Base-by-base conservation (phyloP, 1,140 invertebrate species). In the Vanessa tameamea region DNA sequence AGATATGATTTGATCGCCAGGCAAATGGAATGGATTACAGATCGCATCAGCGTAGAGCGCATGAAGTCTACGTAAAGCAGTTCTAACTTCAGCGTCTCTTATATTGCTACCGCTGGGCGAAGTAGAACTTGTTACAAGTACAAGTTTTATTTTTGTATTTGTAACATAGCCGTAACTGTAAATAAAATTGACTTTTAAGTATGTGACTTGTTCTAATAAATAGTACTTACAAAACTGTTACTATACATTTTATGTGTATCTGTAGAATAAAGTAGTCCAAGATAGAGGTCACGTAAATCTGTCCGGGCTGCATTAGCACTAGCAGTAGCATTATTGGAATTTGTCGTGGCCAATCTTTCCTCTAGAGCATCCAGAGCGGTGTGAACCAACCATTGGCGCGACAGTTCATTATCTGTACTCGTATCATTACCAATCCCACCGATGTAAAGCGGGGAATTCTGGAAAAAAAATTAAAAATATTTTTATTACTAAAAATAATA, bases 101-200 rank as follows among this genome's bases (percentile, higher is more conserved):
- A 99, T 93, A 11, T 96, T 95, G 64, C 96, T 95, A 86, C 98
- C 98, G 23, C 96, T 96, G 0, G 97, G 97, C 85, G 99, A 98
- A 31, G 98, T 95, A 20, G 99, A 96, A 81, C 98, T 97, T n/a
- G 99, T 95, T 31, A 99, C 96, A 76, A 99, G 95, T 16, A 99
- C 96, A 90, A 99, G 97, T 90, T 99, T 99, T 15, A 99, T 96
- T 93, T 97, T 97, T 0, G 98, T 99, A 89, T 99, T 99, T n/a
- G 98, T 99, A 16, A 98, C 97, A 94, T 99, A 99, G 9, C 98
- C 98, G 94, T 98, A 99, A 82, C 98, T 99, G 82, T 78, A 94
- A 82, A 72, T 61, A 72, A 73, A 66, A 23, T 31, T 61, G 48
- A 3, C 7, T 43, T 37, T 37, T 43, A 43, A 43, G 0, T 31